These are phyloP conservation scores for Cyanocitta stelleri DNA, from an alignment of 2,113 vertebrate genomes.

Conservation along the genomic window DNA sequence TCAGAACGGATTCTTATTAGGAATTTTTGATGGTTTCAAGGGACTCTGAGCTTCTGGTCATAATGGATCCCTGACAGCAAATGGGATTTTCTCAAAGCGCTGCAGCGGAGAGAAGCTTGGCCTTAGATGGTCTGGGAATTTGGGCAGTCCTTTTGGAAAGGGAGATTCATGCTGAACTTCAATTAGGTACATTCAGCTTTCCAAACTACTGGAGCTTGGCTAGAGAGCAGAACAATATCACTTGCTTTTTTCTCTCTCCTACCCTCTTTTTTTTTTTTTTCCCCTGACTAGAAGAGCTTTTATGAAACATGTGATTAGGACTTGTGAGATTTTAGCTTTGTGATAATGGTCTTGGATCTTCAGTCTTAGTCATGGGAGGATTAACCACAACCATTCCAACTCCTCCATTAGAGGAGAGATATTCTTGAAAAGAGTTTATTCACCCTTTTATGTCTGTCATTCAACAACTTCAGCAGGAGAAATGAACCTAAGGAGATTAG, in stretches of 20 bases:
- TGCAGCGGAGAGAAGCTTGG: neutral
- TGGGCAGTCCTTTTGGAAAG: neutral
- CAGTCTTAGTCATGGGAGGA: neutral
- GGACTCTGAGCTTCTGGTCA: neutral
- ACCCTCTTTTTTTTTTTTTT: neutral
- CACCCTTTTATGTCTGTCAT: neutral
- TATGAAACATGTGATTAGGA: neutral
- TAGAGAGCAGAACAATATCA: neutral
- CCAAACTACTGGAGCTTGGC: neutral
- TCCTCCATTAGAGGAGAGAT: neutral
- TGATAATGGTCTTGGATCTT: neutral
- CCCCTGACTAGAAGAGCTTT: neutral
- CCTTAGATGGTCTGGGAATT: neutral
- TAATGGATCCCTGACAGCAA: neutral
- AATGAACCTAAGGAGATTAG: neutral
- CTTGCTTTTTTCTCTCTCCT: neutral
- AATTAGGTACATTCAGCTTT: neutral
- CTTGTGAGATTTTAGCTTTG: neutral
- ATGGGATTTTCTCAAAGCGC: neutral
- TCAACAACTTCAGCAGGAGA: neutral
- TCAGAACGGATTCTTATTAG: rapidly evolving
- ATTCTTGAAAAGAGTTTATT: neutral
- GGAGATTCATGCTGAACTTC: rapidly evolving
- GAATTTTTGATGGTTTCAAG: neutral
- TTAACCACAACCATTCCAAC: neutral